phyloP scores from a whole-genome alignment of 2,888 invertebrate species.

The Acleris holmiana region DNA sequence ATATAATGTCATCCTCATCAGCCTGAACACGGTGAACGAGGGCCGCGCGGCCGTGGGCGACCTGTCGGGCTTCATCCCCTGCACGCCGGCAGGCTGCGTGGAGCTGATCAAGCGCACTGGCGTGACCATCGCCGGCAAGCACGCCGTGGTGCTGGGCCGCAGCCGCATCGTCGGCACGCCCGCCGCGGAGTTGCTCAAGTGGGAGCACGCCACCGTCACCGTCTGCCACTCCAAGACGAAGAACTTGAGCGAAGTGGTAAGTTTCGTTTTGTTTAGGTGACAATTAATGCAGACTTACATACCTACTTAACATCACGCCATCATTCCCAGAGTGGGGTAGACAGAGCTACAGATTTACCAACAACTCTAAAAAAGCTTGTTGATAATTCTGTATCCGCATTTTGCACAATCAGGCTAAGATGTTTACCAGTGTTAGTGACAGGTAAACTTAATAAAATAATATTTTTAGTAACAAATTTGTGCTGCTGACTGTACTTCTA shows the following conservation, averaged over 20 bases:
- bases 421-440: no score
- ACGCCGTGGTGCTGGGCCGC: constrained; percentile 97
- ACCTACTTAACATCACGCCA: no score
- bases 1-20: constrained; percentile 48
- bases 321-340: no score
- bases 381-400: no score
- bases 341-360: no score
- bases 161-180: constrained; percentile 99
- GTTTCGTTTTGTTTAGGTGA: constrained; percentile 41
- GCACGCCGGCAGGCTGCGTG: constrained; percentile 98
- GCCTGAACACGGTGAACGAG: constrained; percentile 96
- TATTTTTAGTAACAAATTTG: no score
- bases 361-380: no score
- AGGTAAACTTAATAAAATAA: no score
- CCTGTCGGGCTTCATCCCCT: constrained; percentile 95
- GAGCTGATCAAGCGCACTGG: constrained; percentile 94
- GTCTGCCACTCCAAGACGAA: constrained; percentile 97
- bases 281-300: no score
- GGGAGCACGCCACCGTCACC: constrained; percentile 98
- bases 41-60: constrained; percentile 96
- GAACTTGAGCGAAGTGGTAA: constrained; percentile 90
- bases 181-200: constrained; percentile 95
- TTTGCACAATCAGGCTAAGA: no score
- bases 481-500: no score
- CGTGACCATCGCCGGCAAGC: constrained; percentile 90